phyloP scores from a whole-genome alignment of 2,888 invertebrate species.

The Deladenus siricidicola region DNA sequence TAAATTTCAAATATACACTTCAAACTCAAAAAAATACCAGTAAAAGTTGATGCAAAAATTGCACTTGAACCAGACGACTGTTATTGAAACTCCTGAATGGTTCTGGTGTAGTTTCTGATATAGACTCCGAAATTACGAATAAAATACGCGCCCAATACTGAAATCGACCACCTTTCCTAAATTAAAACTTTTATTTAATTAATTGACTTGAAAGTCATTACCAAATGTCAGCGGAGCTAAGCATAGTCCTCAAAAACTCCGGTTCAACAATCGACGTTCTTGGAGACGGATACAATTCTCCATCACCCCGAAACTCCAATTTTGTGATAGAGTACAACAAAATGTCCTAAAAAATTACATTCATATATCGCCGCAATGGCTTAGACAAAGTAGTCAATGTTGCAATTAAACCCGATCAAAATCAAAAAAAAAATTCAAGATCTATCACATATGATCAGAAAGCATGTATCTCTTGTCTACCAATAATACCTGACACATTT shows the following conservation, averaged over 20 bases:
- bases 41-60: conserved; percentile 13
- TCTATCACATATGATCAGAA: no score
- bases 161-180: conserved; percentile 19
- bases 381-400: no score
- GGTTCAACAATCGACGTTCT: conserved; percentile 25
- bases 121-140: conserved; percentile 4
- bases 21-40: conserved; percentile 3
- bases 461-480: no score
- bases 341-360: conserved; percentile 4
- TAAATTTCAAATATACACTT: not conserved
- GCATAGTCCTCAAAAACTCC: conserved; percentile 14
- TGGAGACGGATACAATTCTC: conserved; percentile 6
- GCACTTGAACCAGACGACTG: conserved; percentile 8
- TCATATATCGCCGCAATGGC: no score
- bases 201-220: no score
- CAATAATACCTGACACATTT: conserved; percentile 24
- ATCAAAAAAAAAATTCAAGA: not conserved
- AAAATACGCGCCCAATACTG: conserved; percentile 19
- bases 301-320: conserved; percentile 7
- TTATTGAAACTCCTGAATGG: conserved; percentile 17
- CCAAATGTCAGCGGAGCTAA: conserved; percentile 20
- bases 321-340: conserved; percentile 16
- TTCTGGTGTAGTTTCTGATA: not conserved
- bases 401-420: no score
- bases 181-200: not conserved